Evolutionary conservation across 2,113 vertebrate species (phyloP), one percentile per base, ranked within the genome.

Genomic region (Hydrochoerus hydrochaeris): DNA sequence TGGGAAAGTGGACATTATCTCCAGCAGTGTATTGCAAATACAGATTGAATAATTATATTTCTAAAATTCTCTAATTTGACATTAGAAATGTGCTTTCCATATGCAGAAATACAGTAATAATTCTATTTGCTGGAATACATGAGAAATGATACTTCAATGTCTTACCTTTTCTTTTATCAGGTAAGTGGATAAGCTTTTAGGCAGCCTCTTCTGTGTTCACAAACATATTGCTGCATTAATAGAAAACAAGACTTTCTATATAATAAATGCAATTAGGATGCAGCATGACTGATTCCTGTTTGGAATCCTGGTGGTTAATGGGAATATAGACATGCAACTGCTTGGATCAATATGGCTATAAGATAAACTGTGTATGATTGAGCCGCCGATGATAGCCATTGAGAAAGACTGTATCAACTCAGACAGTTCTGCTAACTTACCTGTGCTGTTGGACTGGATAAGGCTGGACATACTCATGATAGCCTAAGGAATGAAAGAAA

Each of bases 301-400:
- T 82, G 82, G 63, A 95, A 94, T 92, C 75, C 94, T 90, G 77
- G 90, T n/a, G 69, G 22, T 44, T 88, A 85, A 91, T 90, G 75
- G 75, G 91, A 94, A 52, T 90, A 89, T 7, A 95, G 62, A 24
- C 75, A n/a, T 46, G 32, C 54, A 16, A 78, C 78, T 75, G 5
- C 20, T 89, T 81, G 54, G 75, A 67, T 94, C 84, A 58, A 60
- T 90, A 77, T 35, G 71, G 12, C 52, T 88, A 20, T 65, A 71
- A 57, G 35, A 22, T 96, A 85, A 82, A 38, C 69, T 38, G 5
- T 35, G 1, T 67, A 32, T 82, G 75, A 95, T 90, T 44, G 75
- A 93, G 83, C 49, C 41, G 52, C 91, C 91, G 84, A 65, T 95
- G 94, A 89, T 49, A 44, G 46, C 54, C 57, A 46, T 60, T 84